Evolutionary conservation across 2,113 vertebrate genomes (phyloP).

Genomic region (Petrocephalus microphthalmus): DNA sequence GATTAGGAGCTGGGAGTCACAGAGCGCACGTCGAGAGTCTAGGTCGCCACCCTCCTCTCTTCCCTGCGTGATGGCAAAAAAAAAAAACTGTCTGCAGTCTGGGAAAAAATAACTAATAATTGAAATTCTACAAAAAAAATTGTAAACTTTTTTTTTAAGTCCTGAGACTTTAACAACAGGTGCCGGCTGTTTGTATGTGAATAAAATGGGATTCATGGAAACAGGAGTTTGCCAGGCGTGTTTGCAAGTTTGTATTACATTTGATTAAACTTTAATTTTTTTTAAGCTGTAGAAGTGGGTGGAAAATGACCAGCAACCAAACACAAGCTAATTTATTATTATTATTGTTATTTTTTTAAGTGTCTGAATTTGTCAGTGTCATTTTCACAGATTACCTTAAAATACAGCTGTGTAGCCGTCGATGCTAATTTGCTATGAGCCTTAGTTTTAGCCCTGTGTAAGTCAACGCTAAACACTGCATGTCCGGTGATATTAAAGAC

Average conservation of each 20-base stretch:
- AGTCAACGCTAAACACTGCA: constrained; percentile 42
- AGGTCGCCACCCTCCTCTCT: constrained; percentile 40
- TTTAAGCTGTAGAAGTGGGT: constrained; percentile 13
- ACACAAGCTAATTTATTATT: constrained; percentile 37
- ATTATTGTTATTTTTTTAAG: constrained; percentile 35
- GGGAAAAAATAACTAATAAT: constrained; percentile 30
- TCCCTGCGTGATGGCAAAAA: constrained; percentile 37
- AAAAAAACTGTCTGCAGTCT: constrained; percentile 43
- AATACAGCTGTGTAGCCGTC: constrained; percentile 21
- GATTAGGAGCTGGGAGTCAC: constrained; percentile 25
- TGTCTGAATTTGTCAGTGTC: constrained; percentile 39
- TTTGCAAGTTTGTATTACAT: constrained; percentile 42
- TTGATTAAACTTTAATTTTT: constrained; percentile 32
- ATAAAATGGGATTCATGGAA: constrained; percentile 49
- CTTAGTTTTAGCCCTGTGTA: constrained; percentile 25
- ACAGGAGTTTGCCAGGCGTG: constrained; percentile 44
- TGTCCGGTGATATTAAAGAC: constrained; percentile 39
- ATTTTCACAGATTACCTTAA: constrained; percentile 27
- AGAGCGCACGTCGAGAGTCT: constrained; percentile 27
- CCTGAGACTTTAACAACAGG: constrained; percentile 39
- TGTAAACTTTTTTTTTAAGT: no score
- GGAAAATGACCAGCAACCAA: constrained; percentile 30
- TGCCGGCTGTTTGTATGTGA: constrained; percentile 59
- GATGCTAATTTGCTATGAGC: constrained; percentile 32
- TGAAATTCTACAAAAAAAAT: constrained; percentile 27